Evolutionary conservation across 2,888 invertebrate genomes (phyloP).

Genomic region (Sphaerophoria taeniata): DNA sequence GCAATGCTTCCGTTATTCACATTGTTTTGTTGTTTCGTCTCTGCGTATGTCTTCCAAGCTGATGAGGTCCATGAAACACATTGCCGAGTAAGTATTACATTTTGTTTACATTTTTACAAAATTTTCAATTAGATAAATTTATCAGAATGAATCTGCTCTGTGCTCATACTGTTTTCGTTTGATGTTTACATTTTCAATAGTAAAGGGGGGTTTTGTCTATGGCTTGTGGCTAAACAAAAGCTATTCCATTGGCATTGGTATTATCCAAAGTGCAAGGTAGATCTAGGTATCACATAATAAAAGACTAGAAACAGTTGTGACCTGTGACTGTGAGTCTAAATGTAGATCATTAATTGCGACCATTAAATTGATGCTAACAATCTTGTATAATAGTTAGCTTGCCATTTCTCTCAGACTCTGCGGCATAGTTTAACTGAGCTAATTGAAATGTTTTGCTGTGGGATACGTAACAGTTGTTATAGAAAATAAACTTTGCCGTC

Average conservation of each 20-base stretch:
- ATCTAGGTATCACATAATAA: not conserved
- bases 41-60: conserved; percentile 94
- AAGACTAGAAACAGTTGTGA: not conserved
- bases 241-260: not conserved
- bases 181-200: not conserved
- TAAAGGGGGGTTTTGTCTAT: conserved; percentile 3
- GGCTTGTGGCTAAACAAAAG: conserved; percentile 12
- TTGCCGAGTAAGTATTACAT: conserved; percentile 90
- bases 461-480: not conserved
- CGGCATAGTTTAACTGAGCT: not conserved
- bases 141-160: not conserved
- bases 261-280: not conserved
- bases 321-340: not conserved
- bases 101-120: not conserved
- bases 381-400: conserved; percentile 4
- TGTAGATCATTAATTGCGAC: conserved; percentile 14
- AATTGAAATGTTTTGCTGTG: conserved; percentile 19
- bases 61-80: conserved; percentile 98
- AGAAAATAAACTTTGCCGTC: conserved; percentile 7
- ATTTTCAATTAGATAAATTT: not conserved
- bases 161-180: not conserved
- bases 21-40: conserved; percentile 93
- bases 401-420: not conserved
- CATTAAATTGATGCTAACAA: conserved; percentile 27
- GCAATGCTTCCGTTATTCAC: conserved; percentile 93